Evolutionary conservation across 2,113 vertebrate species (phyloP), one percentile per base, ranked within the genome.

Genomic region (Cromileptes altivelis): DNA sequence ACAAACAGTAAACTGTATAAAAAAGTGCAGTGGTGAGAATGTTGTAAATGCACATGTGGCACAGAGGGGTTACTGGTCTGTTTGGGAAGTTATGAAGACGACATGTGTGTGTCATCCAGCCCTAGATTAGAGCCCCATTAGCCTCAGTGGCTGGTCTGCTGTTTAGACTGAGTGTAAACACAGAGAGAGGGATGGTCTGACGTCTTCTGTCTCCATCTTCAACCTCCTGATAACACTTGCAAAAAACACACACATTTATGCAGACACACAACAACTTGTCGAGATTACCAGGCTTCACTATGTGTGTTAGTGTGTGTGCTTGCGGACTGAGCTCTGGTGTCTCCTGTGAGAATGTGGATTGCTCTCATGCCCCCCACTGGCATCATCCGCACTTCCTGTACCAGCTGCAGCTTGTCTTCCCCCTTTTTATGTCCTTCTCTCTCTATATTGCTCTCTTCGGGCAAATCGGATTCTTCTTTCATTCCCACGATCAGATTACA

Each of bases 141-240:
- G 93, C 86, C 94, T 89, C 89, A 86, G 90, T 92, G 94, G 92
- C 91, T 89, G 89, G 78, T 88, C 90, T 74, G 88, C 89, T 95
- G 94, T 95, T 96, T 95, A 91, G 94, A 92, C 87, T 73, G 82
- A 85, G 58, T 80, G 84, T 95, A 95, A 95, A 95, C 94, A 96
- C 76, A 87, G 64, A 84, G 88, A 90, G 92, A 92, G 86, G 76
- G 93, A 93, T 92, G 86, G 87, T 90, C 87, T 18, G 47, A 80
- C 40, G 75, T 91, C 81, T 90, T 91, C 82, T 83, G 88, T 75
- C 91, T 92, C 87, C 85, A 88, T 90, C 76, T 78, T 81, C 52
- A 79, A 67, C 69, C 73, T 80, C 45, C 79, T 58, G 92, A 95
- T 93, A 93, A 88, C 75, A 79, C 68, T 76, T 53, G 25, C 62